Conservation (phyloP, 2,113 vertebrate species). For the Silurus glanis region DNA sequence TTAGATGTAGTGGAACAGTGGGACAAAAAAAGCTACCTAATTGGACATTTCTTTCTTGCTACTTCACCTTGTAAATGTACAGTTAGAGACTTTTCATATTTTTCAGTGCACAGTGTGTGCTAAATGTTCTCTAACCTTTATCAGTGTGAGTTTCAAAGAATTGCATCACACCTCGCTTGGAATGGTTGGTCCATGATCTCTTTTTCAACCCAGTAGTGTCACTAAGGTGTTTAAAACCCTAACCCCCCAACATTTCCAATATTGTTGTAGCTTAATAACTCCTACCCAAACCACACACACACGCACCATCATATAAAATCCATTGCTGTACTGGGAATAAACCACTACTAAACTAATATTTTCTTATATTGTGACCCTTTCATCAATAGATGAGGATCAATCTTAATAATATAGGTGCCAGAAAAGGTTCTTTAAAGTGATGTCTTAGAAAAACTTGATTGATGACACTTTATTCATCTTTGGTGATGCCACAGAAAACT, state of each 20-base stretch:
- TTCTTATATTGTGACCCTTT: not conserved
- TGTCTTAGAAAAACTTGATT: not conserved
- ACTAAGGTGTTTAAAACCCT: not conserved
- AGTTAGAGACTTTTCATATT: not conserved
- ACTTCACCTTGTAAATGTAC: not conserved
- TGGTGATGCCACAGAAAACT: not conserved
- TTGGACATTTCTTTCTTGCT: not conserved
- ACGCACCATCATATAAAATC: not conserved
- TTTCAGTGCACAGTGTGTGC: not conserved
- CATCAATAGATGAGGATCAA: not conserved
- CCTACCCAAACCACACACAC: not conserved
- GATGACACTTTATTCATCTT: not conserved
- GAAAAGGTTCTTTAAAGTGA: not conserved
- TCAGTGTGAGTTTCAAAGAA: not conserved
- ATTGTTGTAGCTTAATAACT: not conserved
- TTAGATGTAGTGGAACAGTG: not conserved
- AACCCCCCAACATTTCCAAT: not conserved
- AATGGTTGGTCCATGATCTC: not conserved
- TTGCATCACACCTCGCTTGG: not conserved
- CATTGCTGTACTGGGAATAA: not conserved
- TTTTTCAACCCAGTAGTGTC: not conserved
- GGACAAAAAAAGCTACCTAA: constrained; percentile 4
- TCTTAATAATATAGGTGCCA: not conserved
- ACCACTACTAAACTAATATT: not conserved
- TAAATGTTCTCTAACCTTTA: not conserved